Percentiles rank a stretch among this genome's conserved stretches.
Evolutionary conservation across 2,888 invertebrate species (phyloP).

Genomic region (Stegana nigrithorax): DNA sequence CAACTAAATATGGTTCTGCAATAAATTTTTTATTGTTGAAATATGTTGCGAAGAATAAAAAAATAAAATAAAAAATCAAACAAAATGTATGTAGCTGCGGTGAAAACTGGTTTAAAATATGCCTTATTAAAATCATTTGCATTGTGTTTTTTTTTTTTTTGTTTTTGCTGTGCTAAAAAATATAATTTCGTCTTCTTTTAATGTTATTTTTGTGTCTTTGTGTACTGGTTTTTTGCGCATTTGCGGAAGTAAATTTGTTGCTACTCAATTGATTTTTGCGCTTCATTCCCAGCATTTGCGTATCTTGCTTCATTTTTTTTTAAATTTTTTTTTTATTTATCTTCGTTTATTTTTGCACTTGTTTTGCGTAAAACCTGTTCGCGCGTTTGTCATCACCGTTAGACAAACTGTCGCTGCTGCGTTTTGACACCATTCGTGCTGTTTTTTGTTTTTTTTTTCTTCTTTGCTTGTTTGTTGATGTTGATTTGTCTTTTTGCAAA

Average conservation of each 20-base stretch:
- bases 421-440: slow-evolving; percentile 11
- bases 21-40: slow-evolving; percentile 37
- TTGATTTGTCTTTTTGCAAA: slow-evolving; percentile 18
- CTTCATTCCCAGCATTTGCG: slow-evolving; percentile 34
- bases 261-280: slow-evolving; percentile 18
- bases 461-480: slow-evolving; percentile 20
- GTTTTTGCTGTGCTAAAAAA: not conserved
- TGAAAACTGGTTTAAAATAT: slow-evolving; percentile 43
- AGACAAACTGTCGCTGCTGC: slow-evolving; percentile 37
- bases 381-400: slow-evolving; percentile 24
- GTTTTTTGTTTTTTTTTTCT: not conserved
- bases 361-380: slow-evolving; percentile 42
- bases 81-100: too few relatives aligned
- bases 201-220: not conserved
- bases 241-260: slow-evolving; percentile 40
- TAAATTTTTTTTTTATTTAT: slow-evolving; percentile 15
- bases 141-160: too few relatives aligned
- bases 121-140: slow-evolving; percentile 15
- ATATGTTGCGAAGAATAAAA: slow-evolving; percentile 30
- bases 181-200: not conserved
- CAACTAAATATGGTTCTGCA: slow-evolving; percentile 29
- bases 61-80: slow-evolving; percentile 12
- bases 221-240: slow-evolving; percentile 33
- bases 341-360: slow-evolving; percentile 40
- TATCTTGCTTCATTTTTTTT: too few relatives aligned